Base-by-base conservation (phyloP, 2,797 vertebrate genomes). In the Tragelaphus eurycerus region DNA sequence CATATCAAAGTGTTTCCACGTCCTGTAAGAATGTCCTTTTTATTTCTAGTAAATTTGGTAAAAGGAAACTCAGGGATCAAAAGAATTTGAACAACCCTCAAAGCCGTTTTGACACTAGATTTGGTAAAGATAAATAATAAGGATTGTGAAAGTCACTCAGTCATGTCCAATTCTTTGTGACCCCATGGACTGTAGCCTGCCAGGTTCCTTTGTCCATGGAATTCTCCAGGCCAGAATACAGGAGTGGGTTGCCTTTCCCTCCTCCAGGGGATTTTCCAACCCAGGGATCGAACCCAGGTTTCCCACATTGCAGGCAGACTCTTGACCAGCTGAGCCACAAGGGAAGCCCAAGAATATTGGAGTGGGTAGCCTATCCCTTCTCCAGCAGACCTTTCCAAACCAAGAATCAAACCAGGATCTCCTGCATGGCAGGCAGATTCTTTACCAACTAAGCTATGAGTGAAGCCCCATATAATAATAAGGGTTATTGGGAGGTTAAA, bases 31-130 rank as follows among this genome's bases (percentile, higher is more conserved):
- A 96, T 15, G 55, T 84, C n/a, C 43, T 92, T 46, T 90, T 71
- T 59, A 43, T 64, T 81, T 93, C 48, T 64, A 71, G 48, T 25
- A 93, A n/a, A 38, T 29, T 93, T 90, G 48, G 43, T 64, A 38
- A 79, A 88, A 67, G 43, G 76, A 86, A 95, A 86, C 64, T 96
- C 50, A 71, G 64, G 59, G 43, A 90, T 52, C 25, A 81, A 92
- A 83, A 83, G 74, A 92, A 96, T 93, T 31, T 85, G 52, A 97
- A 62, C 62, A 86, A 60, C 9, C 43, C 25, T 94, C 67, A n/a
- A 64, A 86, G 54, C n/a, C 64, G 11, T 84, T 94, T 76, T 64
- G 81, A 55, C n/a, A 55, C 34, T n/a, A 54, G 83, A 46, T 74
- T 88, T 71, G n/a, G 64, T 82, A 62, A 97, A 74, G 34, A 14